phyloP scores from a whole-genome alignment of 2,797 vertebrate species.

The Lagorchestes hirsutus region DNA sequence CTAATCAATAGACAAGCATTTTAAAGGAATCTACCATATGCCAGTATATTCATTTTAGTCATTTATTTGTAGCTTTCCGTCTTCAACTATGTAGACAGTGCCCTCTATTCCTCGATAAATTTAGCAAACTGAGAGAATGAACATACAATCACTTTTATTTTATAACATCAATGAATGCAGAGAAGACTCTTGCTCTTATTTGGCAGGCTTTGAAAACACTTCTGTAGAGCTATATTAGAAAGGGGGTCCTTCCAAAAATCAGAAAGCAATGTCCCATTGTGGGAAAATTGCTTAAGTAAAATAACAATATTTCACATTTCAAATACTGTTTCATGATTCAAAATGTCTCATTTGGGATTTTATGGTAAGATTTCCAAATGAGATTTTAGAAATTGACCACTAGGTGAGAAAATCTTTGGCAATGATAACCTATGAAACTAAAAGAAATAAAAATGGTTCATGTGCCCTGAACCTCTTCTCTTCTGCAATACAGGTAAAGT shows the following conservation, averaged over 20 bases:
- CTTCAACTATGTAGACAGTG: background rate
- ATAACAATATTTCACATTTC: background rate
- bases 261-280: constrained; percentile 53
- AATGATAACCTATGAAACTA: background rate
- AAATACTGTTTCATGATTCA: background rate
- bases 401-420: background rate
- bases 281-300: constrained; percentile 57
- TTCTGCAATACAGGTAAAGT: background rate
- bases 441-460: background rate
- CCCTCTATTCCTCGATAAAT: constrained; percentile 21
- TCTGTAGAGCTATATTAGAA: constrained; percentile 37
- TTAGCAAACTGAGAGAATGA: constrained; percentile 4
- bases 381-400: background rate
- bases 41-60: background rate
- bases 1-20: background rate
- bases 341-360: constrained; percentile 3
- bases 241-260: constrained; percentile 51
- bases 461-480: background rate
- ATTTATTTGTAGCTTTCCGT: background rate
- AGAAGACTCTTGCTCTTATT: constrained; percentile 30
- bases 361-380: background rate
- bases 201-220: constrained; percentile 53
- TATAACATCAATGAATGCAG: constrained; percentile 41
- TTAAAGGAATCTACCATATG: background rate
- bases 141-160: constrained; percentile 39